phyloP scores from a whole-genome alignment of 2,113 vertebrate genomes.

The Todiramphus saurophagus region DNA sequence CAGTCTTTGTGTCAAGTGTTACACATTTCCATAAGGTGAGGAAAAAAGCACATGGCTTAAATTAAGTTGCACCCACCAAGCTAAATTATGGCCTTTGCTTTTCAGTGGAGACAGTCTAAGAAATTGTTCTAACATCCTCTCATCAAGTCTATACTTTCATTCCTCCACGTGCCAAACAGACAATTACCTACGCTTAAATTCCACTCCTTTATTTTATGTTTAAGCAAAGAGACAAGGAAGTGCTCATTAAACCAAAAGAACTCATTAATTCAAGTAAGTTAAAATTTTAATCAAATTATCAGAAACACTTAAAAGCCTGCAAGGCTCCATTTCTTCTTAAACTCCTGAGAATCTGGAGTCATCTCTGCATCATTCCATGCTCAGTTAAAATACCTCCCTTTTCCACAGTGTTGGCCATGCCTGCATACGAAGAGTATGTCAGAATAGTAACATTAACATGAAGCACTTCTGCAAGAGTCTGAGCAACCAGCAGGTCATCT shows the following conservation, averaged over 20 bases:
- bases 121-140: background rate
- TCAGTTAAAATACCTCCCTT: background rate
- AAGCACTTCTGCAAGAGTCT: background rate
- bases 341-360: background rate
- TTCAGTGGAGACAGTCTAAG: background rate
- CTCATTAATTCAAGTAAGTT: background rate
- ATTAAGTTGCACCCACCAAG: background rate
- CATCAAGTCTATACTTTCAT: background rate
- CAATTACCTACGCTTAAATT: background rate
- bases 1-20: background rate
- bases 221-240: background rate
- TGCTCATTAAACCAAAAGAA: background rate
- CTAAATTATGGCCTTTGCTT: background rate
- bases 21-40: background rate
- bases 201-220: background rate
- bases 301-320: background rate
- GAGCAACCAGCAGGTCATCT: background rate
- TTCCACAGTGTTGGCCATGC: background rate
- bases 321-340: background rate
- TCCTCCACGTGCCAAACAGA: background rate
- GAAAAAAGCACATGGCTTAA: background rate
- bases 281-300: background rate
- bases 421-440: rapidly evolving
- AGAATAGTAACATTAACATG: background rate
- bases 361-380: rapidly evolving